phyloP scores from a whole-genome alignment of 2,797 vertebrate genomes.

The Bryconaethiops microstoma region DNA sequence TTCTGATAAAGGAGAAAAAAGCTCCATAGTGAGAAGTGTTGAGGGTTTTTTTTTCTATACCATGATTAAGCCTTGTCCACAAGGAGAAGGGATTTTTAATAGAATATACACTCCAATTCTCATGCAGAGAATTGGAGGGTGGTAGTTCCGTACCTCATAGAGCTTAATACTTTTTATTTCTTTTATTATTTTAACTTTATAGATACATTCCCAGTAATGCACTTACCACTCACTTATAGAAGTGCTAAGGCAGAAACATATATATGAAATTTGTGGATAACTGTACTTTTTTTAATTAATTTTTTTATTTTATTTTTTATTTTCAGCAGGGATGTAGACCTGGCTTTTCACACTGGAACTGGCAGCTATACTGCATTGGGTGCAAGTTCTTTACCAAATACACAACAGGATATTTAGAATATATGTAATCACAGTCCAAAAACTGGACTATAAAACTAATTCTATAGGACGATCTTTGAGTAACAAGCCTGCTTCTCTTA shows the following conservation, averaged over 20 bases:
- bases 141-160: slow-evolving; percentile 15
- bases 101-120: slow-evolving; percentile 1
- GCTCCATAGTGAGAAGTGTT: slow-evolving; percentile 5
- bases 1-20: not conserved
- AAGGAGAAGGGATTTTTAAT: not conserved
- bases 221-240: slow-evolving; percentile 27
- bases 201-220: slow-evolving; percentile 8
- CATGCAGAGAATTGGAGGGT: not conserved
- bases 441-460: not conserved
- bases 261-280: slow-evolving; percentile 37
- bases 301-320: no score
- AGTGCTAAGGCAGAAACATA: not conserved
- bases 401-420: not conserved
- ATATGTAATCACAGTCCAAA: not conserved
- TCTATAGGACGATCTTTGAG: not conserved
- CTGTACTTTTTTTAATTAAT: not conserved
- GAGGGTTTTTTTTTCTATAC: not conserved
- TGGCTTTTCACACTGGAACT: slow-evolving; percentile 72
- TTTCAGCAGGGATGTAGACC: slow-evolving; percentile 50
- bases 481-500: not conserved
- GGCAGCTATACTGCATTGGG: slow-evolving; percentile 66
- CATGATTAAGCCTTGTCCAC: not conserved
- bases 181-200: slow-evolving; percentile 17
- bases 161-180: not conserved
- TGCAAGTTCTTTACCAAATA: slow-evolving; percentile 43